Evolutionary conservation across 1,140 invertebrate species (phyloP).

Genomic region (Acromyrmex charruanus): DNA sequence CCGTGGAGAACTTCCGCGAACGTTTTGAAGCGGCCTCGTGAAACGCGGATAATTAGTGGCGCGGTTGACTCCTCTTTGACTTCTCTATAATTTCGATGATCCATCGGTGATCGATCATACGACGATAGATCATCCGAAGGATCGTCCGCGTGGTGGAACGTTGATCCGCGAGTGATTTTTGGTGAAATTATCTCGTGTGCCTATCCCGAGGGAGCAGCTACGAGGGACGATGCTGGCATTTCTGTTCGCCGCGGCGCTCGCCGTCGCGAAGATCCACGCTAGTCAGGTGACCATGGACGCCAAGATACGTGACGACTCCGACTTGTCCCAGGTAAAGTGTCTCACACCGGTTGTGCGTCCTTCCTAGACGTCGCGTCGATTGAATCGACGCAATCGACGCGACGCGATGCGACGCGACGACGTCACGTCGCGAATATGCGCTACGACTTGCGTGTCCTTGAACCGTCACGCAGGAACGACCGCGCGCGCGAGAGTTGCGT

Average conservation of each 20-base stretch:
- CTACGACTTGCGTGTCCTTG: conserved; percentile 45
- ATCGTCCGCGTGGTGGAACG: conserved; percentile 47
- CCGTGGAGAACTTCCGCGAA: conserved; percentile 34
- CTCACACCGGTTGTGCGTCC: background rate
- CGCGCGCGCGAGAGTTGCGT: background rate
- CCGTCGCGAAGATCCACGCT: conserved; percentile 65
- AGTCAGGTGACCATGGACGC: conserved; percentile 80
- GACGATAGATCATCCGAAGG: background rate
- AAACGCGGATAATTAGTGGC: conserved; percentile 26
- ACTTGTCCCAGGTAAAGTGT: conserved; percentile 84
- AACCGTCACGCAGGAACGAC: conserved; percentile 27
- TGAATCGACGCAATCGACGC: no score
- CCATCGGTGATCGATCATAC: conserved; percentile 21
- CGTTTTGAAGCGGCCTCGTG: background rate
- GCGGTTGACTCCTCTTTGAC: conserved; percentile 6
- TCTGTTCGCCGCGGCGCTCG: conserved; percentile 61
- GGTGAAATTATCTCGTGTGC: conserved; percentile 49
- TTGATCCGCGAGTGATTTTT: conserved; percentile 20
- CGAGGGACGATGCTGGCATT: conserved; percentile 38
- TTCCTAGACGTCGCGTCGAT: background rate
- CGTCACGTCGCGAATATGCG: conserved; percentile 22
- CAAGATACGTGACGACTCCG: conserved; percentile 83
- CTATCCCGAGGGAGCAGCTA: background rate
- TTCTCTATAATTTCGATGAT: conserved; percentile 20
- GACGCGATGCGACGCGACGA: conserved; percentile 29